Percentiles rank a stretch among this genome's conserved stretches.
These are phyloP conservation scores for Otolemur garnettii DNA, from an alignment of 2,113 vertebrate genomes.

Conservation along the genomic window DNA sequence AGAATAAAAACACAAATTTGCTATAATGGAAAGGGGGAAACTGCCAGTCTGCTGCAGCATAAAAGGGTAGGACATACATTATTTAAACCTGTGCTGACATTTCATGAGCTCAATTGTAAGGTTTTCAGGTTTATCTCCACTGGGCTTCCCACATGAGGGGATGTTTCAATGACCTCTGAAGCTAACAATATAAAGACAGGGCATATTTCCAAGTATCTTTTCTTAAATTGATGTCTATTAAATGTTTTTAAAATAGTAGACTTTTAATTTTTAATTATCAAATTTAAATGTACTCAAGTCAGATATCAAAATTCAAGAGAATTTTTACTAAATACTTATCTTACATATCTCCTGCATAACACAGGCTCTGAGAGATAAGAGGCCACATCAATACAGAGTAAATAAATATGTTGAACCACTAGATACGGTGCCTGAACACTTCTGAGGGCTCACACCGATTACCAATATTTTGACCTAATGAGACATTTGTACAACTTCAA, in stretches of 20 bases:
- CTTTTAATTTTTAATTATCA: background rate
- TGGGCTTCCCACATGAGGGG: background rate
- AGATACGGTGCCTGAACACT: background rate
- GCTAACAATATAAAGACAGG: background rate
- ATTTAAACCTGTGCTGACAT: background rate
- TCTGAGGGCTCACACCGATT: background rate
- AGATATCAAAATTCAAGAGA: background rate
- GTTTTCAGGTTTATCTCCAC: background rate
- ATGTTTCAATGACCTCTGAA: background rate
- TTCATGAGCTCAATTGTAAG: background rate
- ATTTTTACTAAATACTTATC: background rate
- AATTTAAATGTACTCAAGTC: conserved; percentile 22
- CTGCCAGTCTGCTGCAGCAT: background rate
- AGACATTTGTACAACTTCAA: background rate
- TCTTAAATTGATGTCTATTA: background rate
- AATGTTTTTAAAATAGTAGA: background rate
- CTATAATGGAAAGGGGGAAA: background rate
- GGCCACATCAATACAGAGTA: background rate
- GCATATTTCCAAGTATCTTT: background rate
- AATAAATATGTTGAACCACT: background rate
- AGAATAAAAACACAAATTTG: background rate
- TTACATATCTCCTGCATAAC: background rate
- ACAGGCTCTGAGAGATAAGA: background rate
- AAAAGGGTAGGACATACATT: background rate
- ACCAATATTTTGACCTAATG: background rate